phyloP scores from a whole-genome alignment of 2,888 invertebrate genomes.

The Callyntrura sp. region DNA sequence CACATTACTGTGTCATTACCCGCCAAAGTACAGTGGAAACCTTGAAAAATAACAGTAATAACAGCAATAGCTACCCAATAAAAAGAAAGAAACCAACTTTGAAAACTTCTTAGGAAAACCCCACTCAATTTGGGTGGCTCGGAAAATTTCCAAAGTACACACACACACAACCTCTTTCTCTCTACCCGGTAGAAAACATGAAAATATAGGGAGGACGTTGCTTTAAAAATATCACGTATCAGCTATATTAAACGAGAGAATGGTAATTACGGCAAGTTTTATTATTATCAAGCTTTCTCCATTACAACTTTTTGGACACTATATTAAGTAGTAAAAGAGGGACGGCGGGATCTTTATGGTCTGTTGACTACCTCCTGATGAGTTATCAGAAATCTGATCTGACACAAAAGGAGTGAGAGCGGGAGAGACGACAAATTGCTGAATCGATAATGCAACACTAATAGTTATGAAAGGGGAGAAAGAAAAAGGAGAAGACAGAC shows the following conservation, averaged over 20 bases:
- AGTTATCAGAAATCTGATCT: conserved; percentile 82
- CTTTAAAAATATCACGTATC: conserved; percentile 23
- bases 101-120: conserved; percentile 43
- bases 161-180: too few relatives aligned
- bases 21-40: conserved; percentile 8
- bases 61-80: conserved; percentile 44
- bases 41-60: conserved; percentile 48
- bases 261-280: conserved; percentile 23
- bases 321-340: conserved; percentile 71
- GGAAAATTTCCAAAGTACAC: conserved; percentile 33
- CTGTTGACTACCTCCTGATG: conserved; percentile 75
- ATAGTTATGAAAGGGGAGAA: conserved; percentile 26
- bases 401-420: conserved; percentile 65
- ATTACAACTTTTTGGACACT: conserved; percentile 44
- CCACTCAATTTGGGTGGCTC: conserved; percentile 40
- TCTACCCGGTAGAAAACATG: too few relatives aligned
- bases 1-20: conserved; percentile 34
- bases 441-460: conserved; percentile 79
- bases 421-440: conserved; percentile 79
- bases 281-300: conserved; percentile 13
- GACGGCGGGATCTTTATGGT: conserved; percentile 65
- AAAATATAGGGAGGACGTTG: too few relatives aligned
- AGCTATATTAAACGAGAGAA: not conserved
- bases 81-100: conserved; percentile 55
- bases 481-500: not conserved